Evolutionary conservation across 2,888 invertebrate species (phyloP).

Genomic region (Orchesellides sinensis): DNA sequence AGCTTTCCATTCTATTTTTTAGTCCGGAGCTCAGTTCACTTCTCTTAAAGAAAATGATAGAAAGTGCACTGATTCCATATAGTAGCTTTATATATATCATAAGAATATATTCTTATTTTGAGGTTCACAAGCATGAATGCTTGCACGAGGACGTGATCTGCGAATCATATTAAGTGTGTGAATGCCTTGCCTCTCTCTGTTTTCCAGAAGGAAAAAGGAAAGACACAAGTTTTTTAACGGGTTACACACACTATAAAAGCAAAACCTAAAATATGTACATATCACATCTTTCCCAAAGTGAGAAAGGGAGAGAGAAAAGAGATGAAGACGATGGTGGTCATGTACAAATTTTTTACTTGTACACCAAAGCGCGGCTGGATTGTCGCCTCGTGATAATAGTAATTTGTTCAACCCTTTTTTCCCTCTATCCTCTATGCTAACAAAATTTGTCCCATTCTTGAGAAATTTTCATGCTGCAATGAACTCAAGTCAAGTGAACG

Average conservation of each 20-base stretch:
- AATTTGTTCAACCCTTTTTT: constrained; percentile 58
- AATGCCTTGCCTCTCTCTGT: no score
- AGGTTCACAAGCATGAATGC: constrained; percentile 49
- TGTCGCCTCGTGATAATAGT: constrained; percentile 64
- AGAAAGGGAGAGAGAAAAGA: no score
- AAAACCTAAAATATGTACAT: constrained; percentile 4
- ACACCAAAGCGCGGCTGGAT: constrained; percentile 34
- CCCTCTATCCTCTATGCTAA: constrained; percentile 33
- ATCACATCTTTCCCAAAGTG: no score
- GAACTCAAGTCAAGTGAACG: constrained; percentile 66
- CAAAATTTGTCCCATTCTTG: constrained; percentile 69
- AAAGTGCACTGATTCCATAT: no score
- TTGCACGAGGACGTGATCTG: constrained; percentile 51
- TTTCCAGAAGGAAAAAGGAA: constrained; percentile 13
- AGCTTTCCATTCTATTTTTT: no score
- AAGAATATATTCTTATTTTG: no score
- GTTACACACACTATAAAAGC: neutral
- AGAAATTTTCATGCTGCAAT: constrained; percentile 74
- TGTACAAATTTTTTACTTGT: constrained; percentile 10
- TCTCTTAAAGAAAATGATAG: no score
- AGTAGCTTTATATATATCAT: no score
- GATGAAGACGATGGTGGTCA: no score
- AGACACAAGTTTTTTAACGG: constrained; percentile 14
- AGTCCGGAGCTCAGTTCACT: no score
- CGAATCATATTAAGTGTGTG: constrained; percentile 51